A percentile compares a stretch with the other conserved stretches of the same genome.
Evolutionary conservation across 2,113 vertebrate species (phyloP).

Genomic region (Nycticryphes semicollaris): DNA sequence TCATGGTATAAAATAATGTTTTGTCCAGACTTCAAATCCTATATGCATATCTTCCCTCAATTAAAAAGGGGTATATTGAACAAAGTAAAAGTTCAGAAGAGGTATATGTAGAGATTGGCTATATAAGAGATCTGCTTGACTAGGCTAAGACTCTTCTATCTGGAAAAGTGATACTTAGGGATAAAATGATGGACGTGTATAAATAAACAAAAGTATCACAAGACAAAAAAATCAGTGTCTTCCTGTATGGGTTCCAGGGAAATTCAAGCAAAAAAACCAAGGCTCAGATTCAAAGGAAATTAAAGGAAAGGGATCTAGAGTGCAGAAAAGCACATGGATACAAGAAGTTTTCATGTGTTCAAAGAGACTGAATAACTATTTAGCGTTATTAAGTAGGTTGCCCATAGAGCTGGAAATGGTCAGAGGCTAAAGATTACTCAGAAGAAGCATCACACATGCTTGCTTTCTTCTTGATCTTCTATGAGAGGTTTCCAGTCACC

Average conservation of each 20-base stretch:
- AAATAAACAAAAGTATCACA: neutral
- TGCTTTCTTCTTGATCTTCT: neutral
- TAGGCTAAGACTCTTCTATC: neutral
- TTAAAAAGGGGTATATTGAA: neutral
- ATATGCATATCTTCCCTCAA: no score
- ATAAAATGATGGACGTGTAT: neutral
- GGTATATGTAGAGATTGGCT: neutral
- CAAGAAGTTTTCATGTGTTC: neutral
- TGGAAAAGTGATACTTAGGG: neutral
- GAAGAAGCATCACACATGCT: neutral
- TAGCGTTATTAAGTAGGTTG: neutral
- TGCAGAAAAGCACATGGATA: neutral
- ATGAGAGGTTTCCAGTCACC: neutral
- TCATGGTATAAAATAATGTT: neutral
- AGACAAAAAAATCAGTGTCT: neutral
- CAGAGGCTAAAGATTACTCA: neutral
- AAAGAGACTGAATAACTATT: neutral
- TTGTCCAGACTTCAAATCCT: neutral
- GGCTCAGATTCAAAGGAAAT: neutral
- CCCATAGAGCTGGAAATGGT: neutral
- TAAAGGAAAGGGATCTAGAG: neutral
- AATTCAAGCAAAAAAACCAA: neutral
- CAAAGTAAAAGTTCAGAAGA: neutral
- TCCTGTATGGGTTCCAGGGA: neutral
- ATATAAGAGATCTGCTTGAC: neutral